phyloP scores from a whole-genome alignment of 2,113 vertebrate species.

The Anolis sagrei region DNA sequence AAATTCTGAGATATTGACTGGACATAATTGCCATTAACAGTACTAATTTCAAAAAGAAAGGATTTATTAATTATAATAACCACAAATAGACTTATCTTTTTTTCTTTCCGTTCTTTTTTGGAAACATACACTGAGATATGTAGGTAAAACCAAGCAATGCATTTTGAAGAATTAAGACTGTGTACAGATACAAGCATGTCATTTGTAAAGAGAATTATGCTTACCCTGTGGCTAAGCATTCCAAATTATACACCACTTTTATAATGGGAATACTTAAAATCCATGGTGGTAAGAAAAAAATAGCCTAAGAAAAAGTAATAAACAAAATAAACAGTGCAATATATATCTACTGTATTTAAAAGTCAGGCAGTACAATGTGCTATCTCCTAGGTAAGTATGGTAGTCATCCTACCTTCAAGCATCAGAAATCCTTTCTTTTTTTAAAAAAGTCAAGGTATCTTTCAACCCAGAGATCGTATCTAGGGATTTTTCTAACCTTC shows the following conservation, averaged over 20 bases:
- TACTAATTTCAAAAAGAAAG: conserved; percentile 18
- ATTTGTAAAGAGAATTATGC: conserved; percentile 45
- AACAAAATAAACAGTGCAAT: background rate
- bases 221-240: conserved; percentile 45
- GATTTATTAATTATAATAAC: conserved; percentile 28
- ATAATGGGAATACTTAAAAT: conserved; percentile 40
- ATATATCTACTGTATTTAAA: too few relatives aligned
- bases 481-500: conserved; percentile 29
- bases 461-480: conserved; percentile 1
- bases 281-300: conserved; percentile 28
- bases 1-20: background rate
- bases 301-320: conserved; percentile 40
- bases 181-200: background rate
- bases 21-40: conserved; percentile 37
- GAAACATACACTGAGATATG: conserved; percentile 1
- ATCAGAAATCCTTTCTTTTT: background rate
- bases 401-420: too few relatives aligned
- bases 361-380: background rate
- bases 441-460: conserved; percentile 32
- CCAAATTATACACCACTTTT: conserved; percentile 28
- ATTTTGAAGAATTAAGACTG: conserved; percentile 28
- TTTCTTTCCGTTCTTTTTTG: background rate
- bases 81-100: background rate
- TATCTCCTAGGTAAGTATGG: background rate
- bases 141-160: conserved; percentile 8